A percentile compares a stretch with the other conserved stretches of the same genome.
Conservation (phyloP, 2,888 invertebrate species). For the Microctonus hyperodae region DNA sequence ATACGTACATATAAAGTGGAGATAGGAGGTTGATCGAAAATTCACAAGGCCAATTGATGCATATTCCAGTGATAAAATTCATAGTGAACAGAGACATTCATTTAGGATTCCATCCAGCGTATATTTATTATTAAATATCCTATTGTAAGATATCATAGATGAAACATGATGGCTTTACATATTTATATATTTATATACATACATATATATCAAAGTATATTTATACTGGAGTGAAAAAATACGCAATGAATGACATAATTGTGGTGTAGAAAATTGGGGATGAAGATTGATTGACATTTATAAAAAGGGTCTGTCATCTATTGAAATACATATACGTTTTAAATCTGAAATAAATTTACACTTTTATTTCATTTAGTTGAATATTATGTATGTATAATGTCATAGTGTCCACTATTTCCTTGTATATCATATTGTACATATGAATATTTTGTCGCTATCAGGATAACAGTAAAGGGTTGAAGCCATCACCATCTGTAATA, state of each 20-base stretch:
- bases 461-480: not conserved
- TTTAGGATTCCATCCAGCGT: slow-evolving; percentile 34
- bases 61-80: slow-evolving; percentile 36
- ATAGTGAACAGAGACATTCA: slow-evolving; percentile 43
- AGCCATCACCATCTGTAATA: not conserved
- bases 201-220: too few relatives aligned
- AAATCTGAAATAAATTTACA: slow-evolving; percentile 9
- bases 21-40: slow-evolving; percentile 34
- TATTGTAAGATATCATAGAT: not conserved
- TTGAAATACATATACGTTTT: not conserved
- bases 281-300: not conserved
- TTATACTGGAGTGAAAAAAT: slow-evolving; percentile 13
- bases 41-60: slow-evolving; percentile 33
- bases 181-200: too few relatives aligned
- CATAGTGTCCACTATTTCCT: slow-evolving; percentile 5
- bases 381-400: too few relatives aligned
- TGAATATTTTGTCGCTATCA: not conserved
- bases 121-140: not conserved
- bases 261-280: not conserved
- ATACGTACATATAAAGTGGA: slow-evolving; percentile 14
- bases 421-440: not conserved
- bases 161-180: slow-evolving; percentile 5
- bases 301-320: slow-evolving; percentile 19
- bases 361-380: slow-evolving; percentile 15
- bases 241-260: not conserved